Evolutionary conservation across 1,140 invertebrate species (phyloP).

Genomic region (Cherax quadricarinatus): DNA sequence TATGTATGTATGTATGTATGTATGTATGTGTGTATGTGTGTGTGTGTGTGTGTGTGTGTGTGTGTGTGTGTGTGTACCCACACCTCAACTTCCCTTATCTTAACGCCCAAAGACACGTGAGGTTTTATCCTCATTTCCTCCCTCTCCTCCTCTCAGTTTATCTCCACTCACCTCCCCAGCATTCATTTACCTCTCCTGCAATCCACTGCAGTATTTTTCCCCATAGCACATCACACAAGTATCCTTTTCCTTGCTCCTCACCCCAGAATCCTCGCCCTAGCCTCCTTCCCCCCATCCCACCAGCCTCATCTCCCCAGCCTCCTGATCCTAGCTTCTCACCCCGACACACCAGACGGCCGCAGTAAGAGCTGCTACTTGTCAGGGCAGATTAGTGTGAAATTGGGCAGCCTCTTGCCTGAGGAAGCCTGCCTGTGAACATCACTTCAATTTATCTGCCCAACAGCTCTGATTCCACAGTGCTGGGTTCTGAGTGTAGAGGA

Average conservation of each 20-base stretch:
- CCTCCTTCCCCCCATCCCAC: background rate
- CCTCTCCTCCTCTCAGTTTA: slow-evolving; percentile 13
- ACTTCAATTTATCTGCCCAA: slow-evolving; percentile 51
- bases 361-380: slow-evolving; percentile 48
- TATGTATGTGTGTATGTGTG: background rate
- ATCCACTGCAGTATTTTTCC: background rate
- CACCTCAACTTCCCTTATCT: too few species aligned
- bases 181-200: slow-evolving; percentile 14
- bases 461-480: slow-evolving; percentile 25
- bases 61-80: too few species aligned
- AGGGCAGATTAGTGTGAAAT: slow-evolving; percentile 60
- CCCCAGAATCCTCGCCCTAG: background rate
- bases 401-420: slow-evolving; percentile 48
- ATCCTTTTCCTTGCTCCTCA: background rate
- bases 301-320: background rate
- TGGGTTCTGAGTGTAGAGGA: too few species aligned
- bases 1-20: background rate
- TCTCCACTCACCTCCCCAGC: slow-evolving; percentile 10
- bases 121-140: background rate
- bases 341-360: slow-evolving; percentile 5
- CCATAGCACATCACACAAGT: background rate
- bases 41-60: background rate
- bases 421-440: slow-evolving; percentile 33
- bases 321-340: background rate
- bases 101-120: too few species aligned